Evolutionary conservation across 2,797 vertebrate species (phyloP).

Genomic region (Onychomys leucogaster): DNA sequence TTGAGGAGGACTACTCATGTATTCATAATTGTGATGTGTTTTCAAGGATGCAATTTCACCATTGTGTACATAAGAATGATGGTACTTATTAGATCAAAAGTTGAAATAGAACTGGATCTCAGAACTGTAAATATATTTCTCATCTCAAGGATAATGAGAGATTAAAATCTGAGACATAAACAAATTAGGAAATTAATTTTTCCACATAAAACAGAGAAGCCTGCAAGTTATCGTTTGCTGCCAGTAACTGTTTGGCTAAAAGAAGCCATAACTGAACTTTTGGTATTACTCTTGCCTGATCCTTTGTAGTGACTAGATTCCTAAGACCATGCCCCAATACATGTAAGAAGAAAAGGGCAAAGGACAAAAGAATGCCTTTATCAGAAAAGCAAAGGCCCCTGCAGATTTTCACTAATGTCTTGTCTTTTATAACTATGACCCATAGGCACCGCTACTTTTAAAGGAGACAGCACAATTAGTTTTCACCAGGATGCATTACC

Average conservation of each 20-base stretch:
- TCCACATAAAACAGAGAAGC: background rate
- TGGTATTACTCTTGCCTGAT: background rate
- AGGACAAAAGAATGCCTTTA: background rate
- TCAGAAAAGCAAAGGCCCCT: background rate
- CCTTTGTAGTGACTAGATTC: background rate
- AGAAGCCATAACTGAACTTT: constrained; percentile 18
- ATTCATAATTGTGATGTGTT: constrained; percentile 7
- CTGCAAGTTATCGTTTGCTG: background rate
- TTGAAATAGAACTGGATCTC: constrained; percentile 15
- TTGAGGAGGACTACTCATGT: background rate
- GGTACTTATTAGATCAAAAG: constrained; percentile 45
- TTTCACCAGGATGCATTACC: constrained; percentile 13
- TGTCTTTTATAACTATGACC: background rate
- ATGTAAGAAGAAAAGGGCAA: background rate
- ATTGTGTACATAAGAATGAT: background rate
- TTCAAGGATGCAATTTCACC: background rate
- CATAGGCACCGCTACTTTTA: background rate
- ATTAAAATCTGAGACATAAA: constrained; percentile 55
- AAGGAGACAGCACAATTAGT: background rate
- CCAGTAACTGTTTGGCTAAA: background rate
- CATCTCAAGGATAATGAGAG: constrained; percentile 16
- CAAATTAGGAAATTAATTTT: constrained; percentile 61
- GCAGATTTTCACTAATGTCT: background rate
- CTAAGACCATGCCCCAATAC: background rate
- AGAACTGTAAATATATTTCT: constrained; percentile 49